Evolutionary conservation across 2,888 invertebrate species (phyloP), one percentile per base, ranked within the genome.

Genomic region (Idaea dimidiata): DNA sequence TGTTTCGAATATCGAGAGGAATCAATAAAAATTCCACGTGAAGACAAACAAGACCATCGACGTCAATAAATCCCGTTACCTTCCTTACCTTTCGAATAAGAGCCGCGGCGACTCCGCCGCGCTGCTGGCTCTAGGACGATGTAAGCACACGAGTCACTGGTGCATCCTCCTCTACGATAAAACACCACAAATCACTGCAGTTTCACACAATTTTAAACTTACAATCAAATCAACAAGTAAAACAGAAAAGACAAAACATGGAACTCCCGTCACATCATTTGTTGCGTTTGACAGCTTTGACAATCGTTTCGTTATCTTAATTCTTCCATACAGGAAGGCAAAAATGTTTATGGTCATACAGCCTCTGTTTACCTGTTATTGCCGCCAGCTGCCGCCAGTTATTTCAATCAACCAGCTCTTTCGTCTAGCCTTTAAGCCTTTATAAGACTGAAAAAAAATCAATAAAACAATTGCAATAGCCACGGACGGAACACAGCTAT

Each of bases 1-100:
- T 0, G 61, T 57, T 57, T 59, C 57, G 56, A 61, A 18, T 33
- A 58, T 17, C 57, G 54, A 61, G 57, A 59, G 18, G 56, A 75
- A 77, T 79, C 69, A 73, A 75, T 77, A 72, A 71, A 72, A 73
- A 74, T 64, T 66, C 70, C 74, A 78, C 72, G 77, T 76, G 72
- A 73, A 70, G 72, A 74, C 66, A 77, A 74, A 75, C 63, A 70
- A 77, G 78, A 79, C 73, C 79, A 83, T 82, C 84, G 80, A 90
- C 89, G 90, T 90, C 82, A 87, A 86, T 89, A 88, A 85, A 87
- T 91, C 89, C 91, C 91, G 91, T 91, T 91, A 91, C 91, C 91
- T 91, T 85, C 91, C 91, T 91, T 85, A 80, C 43, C 43, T 43
- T 43, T 43, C 78, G 77, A 80, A 80, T 82, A 74, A 76, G 81